Base-by-base conservation (phyloP, 2,113 vertebrate species). In the Copsychus sechellarum region DNA sequence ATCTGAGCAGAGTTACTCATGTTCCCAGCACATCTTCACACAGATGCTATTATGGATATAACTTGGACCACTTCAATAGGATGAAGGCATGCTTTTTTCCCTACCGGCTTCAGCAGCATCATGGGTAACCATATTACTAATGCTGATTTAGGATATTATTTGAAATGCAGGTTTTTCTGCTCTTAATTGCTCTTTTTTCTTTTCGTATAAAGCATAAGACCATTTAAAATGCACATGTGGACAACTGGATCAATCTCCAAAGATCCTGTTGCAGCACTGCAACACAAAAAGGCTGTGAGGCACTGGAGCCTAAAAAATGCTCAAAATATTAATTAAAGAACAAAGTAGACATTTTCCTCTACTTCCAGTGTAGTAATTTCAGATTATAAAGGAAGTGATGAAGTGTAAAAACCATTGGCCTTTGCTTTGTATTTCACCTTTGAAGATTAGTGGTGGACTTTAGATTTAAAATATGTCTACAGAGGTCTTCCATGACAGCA, bases 171-270 rank as follows among this genome's bases (percentile, higher is more conserved):
- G 64, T 92, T 88, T 90, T 69, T 40, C 40, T 89, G 6, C 23
- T 86, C 40, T 76, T 74, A 85, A 20, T 79, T 83, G 65, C 42
- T 93, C 48, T 81, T 66, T 85, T 93, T 45, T 25, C 83, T 60
- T 40, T 48, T 50, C 18, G 13, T 86, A 38, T 73, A 76, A 72
- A 90, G 58, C 33, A 73, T 20, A 26, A 67, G 18, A 58, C 24
- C 26, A 51, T 65, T 86, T 80, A 38, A 71, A 88, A 92, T 81
- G 38, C 92, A 93, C 95, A 84, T 11, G 8, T 31, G 8, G 38
- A 73, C 43, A 48, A 42, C 43, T 88, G 74, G 87, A 88, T 94
- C 95, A 90, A 84, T 92, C 83, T 94, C 91, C 58, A 19, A 61
- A 95, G 51, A 51, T 82, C 56, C 87, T 92, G 69, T 88, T 65